Evolutionary conservation across 2,113 vertebrate genomes (phyloP), one percentile per base, ranked within the genome.

Genomic region (Microtus montanus): DNA sequence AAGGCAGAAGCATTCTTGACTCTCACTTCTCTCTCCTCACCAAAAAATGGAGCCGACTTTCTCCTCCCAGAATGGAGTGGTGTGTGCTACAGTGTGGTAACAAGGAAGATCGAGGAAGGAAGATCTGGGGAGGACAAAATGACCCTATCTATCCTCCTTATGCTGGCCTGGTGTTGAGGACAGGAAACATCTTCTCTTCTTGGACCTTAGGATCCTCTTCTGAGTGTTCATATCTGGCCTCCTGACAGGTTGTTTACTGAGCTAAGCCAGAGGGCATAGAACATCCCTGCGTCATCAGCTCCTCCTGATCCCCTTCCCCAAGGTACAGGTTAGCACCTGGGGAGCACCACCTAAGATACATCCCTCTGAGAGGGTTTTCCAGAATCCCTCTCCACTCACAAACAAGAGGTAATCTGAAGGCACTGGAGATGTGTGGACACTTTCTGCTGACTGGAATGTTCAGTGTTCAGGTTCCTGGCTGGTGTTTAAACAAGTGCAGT

Each of bases 221-320:
- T 87, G 68, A 75, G 80, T 75, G 30, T 54, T 75, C 79, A 74
- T 44, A 52, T 33, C 73, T 93, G 94, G 73, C 38, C 74, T 95
- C 66, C 84, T 84, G 95, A 97, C 96, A 97, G 96, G 94, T 94
- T 98, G 97, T 97, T 98, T 98, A 98, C 95, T n/a, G 68, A 96
- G 82, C 84, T 79, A 94, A 89, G 92, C 93, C 96, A 91, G 75
- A 97, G 97, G 96, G 83, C 95, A 96, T 41, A 87, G 92, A 91
- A 94, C 87, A 68, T 66, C 33, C 87, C 96, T 97, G 96, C 84
- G 84, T 97, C 97, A 97, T 93, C 91, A 90, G 1, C 38, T 91
- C 87, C 95, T 96, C 52, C 97, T 94, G 87, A 86, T 95, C 68
- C 82, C 88, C 77, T 95, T 92, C n/a, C 44, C 58, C 84, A 35